Conservation (phyloP, 1,140 invertebrate species). For the Bombus balteatus region DNA sequence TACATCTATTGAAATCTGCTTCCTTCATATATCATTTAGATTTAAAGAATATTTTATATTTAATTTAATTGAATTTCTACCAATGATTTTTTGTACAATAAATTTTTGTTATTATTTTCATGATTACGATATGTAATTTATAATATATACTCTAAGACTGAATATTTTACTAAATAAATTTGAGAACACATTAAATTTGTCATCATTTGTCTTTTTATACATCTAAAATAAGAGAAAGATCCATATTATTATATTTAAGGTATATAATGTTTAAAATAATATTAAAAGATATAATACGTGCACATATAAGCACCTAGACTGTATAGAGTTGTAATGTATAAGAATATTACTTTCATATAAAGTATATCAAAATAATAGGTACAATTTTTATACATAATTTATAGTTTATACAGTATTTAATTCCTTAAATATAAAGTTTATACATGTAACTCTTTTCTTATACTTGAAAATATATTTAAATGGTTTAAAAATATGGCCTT, state of each 20-base stretch:
- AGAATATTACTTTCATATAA: conserved; percentile 26
- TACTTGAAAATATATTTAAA: conserved; percentile 29
- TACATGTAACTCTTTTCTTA: conserved; percentile 12
- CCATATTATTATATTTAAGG: not conserved
- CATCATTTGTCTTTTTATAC: not conserved
- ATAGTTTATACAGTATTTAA: conserved; percentile 19
- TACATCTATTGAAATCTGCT: not conserved
- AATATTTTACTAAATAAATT: conserved; percentile 35
- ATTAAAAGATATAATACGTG: not conserved
- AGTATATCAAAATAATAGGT: conserved; percentile 1
- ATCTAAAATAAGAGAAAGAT: conserved; percentile 24
- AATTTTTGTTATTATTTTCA: not conserved
- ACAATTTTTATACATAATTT: conserved; percentile 7
- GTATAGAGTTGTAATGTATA: conserved; percentile 3
- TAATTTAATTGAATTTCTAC: not conserved
- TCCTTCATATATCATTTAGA: not conserved
- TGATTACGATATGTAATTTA: conserved; percentile 12
- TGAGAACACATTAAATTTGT: conserved; percentile 16
- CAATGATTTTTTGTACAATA: not conserved
- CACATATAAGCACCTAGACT: not conserved
- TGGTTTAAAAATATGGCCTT: conserved; percentile 9
- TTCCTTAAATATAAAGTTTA: conserved; percentile 15
- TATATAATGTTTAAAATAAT: conserved; percentile 4
- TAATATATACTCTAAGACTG: conserved; percentile 32
- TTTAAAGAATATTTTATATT: not conserved